phyloP scores from a whole-genome alignment of 2,113 vertebrate genomes.

The Brachyhypopomus gauderio region DNA sequence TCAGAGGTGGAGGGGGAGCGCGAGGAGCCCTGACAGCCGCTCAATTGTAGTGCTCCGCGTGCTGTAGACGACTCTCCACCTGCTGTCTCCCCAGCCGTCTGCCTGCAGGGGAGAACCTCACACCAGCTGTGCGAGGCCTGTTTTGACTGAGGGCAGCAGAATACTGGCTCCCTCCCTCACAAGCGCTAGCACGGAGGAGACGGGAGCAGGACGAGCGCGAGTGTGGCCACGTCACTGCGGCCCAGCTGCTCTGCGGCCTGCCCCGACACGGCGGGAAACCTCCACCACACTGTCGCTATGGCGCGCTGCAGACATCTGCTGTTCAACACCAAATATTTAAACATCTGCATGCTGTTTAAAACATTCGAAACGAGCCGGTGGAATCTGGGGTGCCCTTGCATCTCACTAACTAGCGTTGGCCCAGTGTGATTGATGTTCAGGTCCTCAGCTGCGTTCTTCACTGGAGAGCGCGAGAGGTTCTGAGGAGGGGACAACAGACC shows the following conservation, averaged over 20 bases:
- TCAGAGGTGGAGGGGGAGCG: not conserved
- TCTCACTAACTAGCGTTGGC: no score
- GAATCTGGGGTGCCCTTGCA: no score
- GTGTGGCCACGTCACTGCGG: no score
- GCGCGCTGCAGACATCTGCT: no score
- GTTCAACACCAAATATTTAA: not conserved
- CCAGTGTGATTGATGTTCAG: not conserved
- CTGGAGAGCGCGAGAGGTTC: not conserved
- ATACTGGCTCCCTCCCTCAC: constrained; percentile 58
- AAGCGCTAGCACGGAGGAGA: no score
- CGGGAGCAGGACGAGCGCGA: no score
- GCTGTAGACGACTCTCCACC: not conserved
- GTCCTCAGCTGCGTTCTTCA: not conserved
- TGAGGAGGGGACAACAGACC: constrained; percentile 21
- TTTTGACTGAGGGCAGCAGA: constrained; percentile 74
- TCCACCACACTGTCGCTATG: no score
- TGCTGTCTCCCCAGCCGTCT: constrained; percentile 35
- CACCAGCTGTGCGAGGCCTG: constrained; percentile 65
- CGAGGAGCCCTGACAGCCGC: no score
- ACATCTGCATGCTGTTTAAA: not conserved
- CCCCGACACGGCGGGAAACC: no score
- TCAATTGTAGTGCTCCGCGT: no score
- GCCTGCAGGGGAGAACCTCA: constrained; percentile 54
- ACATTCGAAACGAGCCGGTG: no score
- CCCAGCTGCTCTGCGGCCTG: no score